These are phyloP conservation scores for Callosobruchus maculatus DNA, from an alignment of 2,888 invertebrate genomes.

Conservation along the genomic window DNA sequence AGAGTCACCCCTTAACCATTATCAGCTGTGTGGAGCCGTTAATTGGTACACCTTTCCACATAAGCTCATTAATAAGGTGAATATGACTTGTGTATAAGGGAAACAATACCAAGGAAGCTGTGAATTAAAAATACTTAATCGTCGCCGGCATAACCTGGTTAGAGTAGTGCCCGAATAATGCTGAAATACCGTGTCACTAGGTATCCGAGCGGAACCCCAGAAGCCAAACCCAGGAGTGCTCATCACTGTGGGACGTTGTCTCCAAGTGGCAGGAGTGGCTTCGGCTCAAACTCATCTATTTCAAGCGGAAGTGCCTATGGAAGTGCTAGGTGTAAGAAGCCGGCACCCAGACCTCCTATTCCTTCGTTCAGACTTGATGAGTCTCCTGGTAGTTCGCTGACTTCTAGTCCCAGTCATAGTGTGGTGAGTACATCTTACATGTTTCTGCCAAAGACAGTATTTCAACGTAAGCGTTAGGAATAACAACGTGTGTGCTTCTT, in stretches of 20 bases:
- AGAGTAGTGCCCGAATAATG: constrained; percentile 26
- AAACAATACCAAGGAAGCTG: too few relatives aligned
- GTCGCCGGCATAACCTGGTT: too few relatives aligned
- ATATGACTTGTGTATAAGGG: too few relatives aligned
- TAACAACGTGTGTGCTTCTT: too few relatives aligned
- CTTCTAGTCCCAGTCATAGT: constrained; percentile 43
- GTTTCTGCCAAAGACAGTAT: too few relatives aligned
- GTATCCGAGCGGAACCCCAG: constrained; percentile 25
- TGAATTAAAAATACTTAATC: too few relatives aligned
- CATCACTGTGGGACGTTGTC: constrained; percentile 14
- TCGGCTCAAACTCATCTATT: constrained; percentile 48
- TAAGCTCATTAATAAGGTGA: not conserved
- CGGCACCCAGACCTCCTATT: constrained; percentile 65
- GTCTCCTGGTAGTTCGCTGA: constrained; percentile 35
- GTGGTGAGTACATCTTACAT: constrained; percentile 35
- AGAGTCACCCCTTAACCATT: not conserved
- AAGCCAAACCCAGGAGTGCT: constrained; percentile 40
- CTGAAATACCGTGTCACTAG: constrained; percentile 42
- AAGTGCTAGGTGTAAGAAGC: constrained; percentile 60
- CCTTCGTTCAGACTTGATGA: constrained; percentile 23
- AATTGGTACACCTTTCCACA: not conserved
- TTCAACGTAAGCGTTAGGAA: too few relatives aligned
- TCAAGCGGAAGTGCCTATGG: constrained; percentile 37
- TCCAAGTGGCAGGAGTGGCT: constrained; percentile 29
- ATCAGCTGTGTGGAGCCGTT: too few relatives aligned